Base-by-base conservation (phyloP, 2,113 vertebrate genomes). In the Tichodroma muraria region DNA sequence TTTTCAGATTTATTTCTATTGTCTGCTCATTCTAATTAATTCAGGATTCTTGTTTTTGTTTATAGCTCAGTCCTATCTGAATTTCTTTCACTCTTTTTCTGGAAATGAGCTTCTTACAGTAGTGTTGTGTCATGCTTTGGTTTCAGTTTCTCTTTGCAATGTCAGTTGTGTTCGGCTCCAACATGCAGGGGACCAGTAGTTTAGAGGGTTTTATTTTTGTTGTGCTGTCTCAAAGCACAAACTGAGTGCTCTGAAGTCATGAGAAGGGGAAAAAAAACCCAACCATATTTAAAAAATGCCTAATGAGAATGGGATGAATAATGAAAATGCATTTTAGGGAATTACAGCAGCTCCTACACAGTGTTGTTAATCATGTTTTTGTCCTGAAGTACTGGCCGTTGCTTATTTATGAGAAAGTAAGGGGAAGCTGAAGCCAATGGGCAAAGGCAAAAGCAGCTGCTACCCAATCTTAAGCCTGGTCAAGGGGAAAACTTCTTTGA, bases 151-250 rank as follows among this genome's bases (percentile, higher is more conserved):
- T 53, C 5, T 70, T 94, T 3, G 3, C 44, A 30, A 2, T 38
- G 20, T 61, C 33, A 22, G 33, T 61, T 80, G 7, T 6, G 6
- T 50, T 78, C 47, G 49, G n/a, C 37, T 30, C 23, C 27, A 44
- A 63, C 19, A 21, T 71, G 15, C 44, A 89, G 30, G 24, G 35
- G 9, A n/a, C 24, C 19, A 52, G 4, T 0, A 0, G 35, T 75
- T 80, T 45, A 38, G 52, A 68, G 27, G 9, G 7, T 42, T 84
- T 54, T n/a, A 1, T 50, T 78, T 49, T 44, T 44, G 13, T 50
- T 88, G 16, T 27, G 60, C 81, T 90, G 33, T 70, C 42, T 59
- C 14, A 47, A 47, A 42, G 30, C n/a, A 37, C 0, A 1, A 49
- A 24, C 19, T 54, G 33, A 80, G 14, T 1, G 3, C 24, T 50